These are phyloP conservation scores for Psix sp. DNA, from an alignment of 1,140 invertebrate genomes.

Conservation along the genomic window DNA sequence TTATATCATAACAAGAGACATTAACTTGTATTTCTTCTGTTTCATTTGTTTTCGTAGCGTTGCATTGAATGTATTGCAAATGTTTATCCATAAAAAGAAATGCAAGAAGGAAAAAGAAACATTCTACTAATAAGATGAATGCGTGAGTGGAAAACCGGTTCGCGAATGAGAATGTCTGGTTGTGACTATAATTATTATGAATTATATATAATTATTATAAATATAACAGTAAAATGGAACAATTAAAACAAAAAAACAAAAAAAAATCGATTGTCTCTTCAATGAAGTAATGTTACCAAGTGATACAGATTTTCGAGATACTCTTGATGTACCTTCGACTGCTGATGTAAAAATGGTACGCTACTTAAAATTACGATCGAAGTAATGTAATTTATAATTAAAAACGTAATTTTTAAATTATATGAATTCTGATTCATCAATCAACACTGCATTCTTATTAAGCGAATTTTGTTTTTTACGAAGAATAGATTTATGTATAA, in stretches of 20 bases:
- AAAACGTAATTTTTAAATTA: constrained; percentile 58
- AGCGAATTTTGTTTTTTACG: background rate
- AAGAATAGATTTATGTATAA: too few relatives aligned
- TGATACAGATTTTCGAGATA: constrained; percentile 55
- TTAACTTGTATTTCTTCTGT: constrained; percentile 25
- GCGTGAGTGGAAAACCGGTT: constrained; percentile 40
- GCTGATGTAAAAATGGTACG: constrained; percentile 56
- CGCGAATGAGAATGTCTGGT: constrained; percentile 65
- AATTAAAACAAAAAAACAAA: constrained; percentile 45
- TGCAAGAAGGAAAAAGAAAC: constrained; percentile 42
- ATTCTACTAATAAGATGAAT: constrained; percentile 33
- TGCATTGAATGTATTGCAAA: constrained; percentile 57
- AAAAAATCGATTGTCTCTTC: constrained; percentile 64
- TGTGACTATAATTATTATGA: constrained; percentile 66
- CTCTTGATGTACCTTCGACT: constrained; percentile 53
- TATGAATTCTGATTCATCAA: constrained; percentile 25
- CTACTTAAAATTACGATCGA: constrained; percentile 52
- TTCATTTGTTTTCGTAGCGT: constrained; percentile 28
- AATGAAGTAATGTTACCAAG: constrained; percentile 69
- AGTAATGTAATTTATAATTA: constrained; percentile 61
- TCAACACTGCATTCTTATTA: background rate
- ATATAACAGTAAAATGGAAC: constrained; percentile 58
- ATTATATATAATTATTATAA: constrained; percentile 65
- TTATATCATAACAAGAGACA: constrained; percentile 5
- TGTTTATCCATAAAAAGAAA: constrained; percentile 39